Conservation (phyloP, 2,797 vertebrate genomes). For the Parotocinclus haroldoi region DNA sequence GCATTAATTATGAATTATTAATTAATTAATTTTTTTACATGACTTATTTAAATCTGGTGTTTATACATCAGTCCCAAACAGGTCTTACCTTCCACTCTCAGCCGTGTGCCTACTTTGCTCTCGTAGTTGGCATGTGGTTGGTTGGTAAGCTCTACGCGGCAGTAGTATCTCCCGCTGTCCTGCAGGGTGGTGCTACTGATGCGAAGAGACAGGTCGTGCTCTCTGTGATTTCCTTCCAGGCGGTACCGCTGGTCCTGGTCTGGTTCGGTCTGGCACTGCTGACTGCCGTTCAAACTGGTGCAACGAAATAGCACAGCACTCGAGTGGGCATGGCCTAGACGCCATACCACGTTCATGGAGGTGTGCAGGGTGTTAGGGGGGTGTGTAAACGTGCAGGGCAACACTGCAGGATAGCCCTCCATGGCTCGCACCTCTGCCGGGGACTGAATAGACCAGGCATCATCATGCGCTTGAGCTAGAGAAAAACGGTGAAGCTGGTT, state of each 20-base stretch:
- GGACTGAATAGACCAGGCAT: constrained; percentile 82
- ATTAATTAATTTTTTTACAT: too few species aligned
- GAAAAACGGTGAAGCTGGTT: too few species aligned
- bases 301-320: constrained; percentile 80
- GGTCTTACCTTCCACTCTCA: constrained; percentile 78
- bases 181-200: constrained; percentile 78
- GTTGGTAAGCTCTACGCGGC: constrained; percentile 80
- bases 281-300: constrained; percentile 62
- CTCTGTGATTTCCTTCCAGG: constrained; percentile 83
- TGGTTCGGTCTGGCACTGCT: constrained; percentile 72
- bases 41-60: not conserved
- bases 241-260: constrained; percentile 83
- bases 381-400: constrained; percentile 90
- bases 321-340: constrained; percentile 71
- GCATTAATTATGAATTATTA: too few species aligned
- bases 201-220: constrained; percentile 86
- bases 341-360: constrained; percentile 83
- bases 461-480: constrained; percentile 57
- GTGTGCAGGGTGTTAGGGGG: constrained; percentile 81
- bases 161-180: constrained; percentile 86
- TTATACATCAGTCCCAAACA: too few species aligned
- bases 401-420: constrained; percentile 76
- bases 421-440: constrained; percentile 77
- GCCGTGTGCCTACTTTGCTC: constrained; percentile 81
- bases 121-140: constrained; percentile 78